These are phyloP conservation scores for Metridium senile DNA, from an alignment of 92 coral and sea anemone species.

Conservation along the genomic window DNA sequence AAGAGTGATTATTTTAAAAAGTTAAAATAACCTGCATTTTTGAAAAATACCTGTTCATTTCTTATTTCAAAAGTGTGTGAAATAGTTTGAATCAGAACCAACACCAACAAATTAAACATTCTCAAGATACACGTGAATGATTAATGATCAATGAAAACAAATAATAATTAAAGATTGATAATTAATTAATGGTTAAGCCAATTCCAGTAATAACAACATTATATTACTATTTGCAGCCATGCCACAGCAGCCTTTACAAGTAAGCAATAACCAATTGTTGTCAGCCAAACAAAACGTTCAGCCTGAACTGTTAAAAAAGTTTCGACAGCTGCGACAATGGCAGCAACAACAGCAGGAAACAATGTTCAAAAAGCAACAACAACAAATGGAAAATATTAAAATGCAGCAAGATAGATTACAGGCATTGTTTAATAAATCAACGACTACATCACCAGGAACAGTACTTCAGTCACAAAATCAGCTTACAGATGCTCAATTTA, in stretches of 20 bases:
- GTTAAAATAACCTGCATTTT: too few relatives aligned
- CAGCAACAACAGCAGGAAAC: conserved; percentile 95
- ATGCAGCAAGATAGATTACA: conserved; percentile 68
- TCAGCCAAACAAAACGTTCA: conserved; percentile 61
- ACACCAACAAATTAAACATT: too few relatives aligned
- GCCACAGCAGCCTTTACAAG: conserved; percentile 62
- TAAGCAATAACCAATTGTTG: conserved; percentile 49
- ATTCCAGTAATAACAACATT: too few relatives aligned
- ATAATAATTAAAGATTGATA: too few relatives aligned
- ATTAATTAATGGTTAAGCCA: too few relatives aligned
- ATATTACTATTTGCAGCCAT: not conserved
- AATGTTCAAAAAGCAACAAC: conserved; percentile 85
- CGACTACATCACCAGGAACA: conserved; percentile 10
- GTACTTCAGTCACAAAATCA: not conserved
- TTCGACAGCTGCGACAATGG: conserved; percentile 96
- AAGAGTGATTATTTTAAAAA: too few relatives aligned
- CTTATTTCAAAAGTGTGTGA: too few relatives aligned
- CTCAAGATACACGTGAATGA: too few relatives aligned
- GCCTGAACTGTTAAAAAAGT: conserved; percentile 80
- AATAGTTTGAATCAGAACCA: too few relatives aligned
- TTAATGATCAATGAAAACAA: too few relatives aligned
- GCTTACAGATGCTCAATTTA: not conserved
- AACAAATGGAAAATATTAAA: conserved; percentile 70
- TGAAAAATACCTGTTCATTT: too few relatives aligned
- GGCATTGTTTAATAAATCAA: conserved; percentile 27